Percentiles rank a stretch among this genome's conserved stretches.
Conservation (phyloP, 2,888 invertebrate species). For the Macaria notata region DNA sequence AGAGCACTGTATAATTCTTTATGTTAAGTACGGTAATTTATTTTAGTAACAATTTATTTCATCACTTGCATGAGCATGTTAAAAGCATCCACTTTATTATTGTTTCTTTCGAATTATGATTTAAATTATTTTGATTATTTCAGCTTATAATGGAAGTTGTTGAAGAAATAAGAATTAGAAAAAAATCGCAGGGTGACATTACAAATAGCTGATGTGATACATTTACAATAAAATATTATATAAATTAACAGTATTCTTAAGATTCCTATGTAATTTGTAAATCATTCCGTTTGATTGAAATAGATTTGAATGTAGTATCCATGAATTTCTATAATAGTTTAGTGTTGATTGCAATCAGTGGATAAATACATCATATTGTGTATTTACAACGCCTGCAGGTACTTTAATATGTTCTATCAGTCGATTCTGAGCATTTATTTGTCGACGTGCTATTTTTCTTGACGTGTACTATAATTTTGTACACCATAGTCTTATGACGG, state of each 20-base stretch:
- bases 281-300: neutral
- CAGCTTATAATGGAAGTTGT: slow-evolving; percentile 81
- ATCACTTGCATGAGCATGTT: slow-evolving; percentile 46
- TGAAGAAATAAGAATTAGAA: slow-evolving; percentile 80
- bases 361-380: no score
- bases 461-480: slow-evolving; percentile 21
- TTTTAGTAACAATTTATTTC: slow-evolving; percentile 16
- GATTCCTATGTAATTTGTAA: no score
- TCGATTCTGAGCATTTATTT: neutral
- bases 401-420: no score
- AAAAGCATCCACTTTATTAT: slow-evolving; percentile 21
- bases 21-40: no score
- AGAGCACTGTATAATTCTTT: no score
- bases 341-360: neutral
- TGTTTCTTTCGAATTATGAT: slow-evolving; percentile 39
- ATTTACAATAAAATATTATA: neutral
- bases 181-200: slow-evolving; percentile 71
- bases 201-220: slow-evolving; percentile 55
- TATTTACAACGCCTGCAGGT: no score
- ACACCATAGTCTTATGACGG: slow-evolving; percentile 44
- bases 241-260: no score
- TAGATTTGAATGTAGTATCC: no score
- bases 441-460: slow-evolving; percentile 17
- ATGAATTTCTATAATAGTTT: no score
- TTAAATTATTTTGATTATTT: slow-evolving; percentile 58